These are phyloP conservation scores for Pygmarrhopalites habei DNA, from an alignment of 1,140 invertebrate genomes.

Conservation along the genomic window DNA sequence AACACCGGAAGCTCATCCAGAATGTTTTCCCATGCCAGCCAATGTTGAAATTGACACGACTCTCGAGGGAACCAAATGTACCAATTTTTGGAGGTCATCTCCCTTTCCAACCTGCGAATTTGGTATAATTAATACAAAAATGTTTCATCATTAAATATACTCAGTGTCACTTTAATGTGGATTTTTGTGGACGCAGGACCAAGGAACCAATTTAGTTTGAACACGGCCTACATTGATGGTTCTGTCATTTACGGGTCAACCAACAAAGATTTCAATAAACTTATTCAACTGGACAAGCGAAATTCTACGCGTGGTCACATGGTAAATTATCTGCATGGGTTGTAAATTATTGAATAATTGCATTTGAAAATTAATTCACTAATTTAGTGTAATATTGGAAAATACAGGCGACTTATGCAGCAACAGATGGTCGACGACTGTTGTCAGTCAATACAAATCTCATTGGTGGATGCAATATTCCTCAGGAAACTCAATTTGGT, in stretches of 20 bases:
- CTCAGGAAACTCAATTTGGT: conserved; percentile 51
- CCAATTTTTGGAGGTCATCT: neutral
- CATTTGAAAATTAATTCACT: too few relatives aligned
- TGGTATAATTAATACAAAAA: neutral
- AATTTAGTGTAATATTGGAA: too few relatives aligned
- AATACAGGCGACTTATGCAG: conserved; percentile 57
- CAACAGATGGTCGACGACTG: conserved; percentile 56
- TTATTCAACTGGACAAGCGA: too few relatives aligned
- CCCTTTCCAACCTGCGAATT: conserved; percentile 1
- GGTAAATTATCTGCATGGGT: too few relatives aligned
- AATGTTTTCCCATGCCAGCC: conserved; percentile 1
- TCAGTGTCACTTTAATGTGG: too few relatives aligned
- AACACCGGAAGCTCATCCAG: neutral
- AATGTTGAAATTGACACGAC: neutral
- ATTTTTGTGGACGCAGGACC: too few relatives aligned
- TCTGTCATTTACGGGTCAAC: conserved; percentile 89
- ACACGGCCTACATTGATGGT: conserved; percentile 83
- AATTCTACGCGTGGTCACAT: conserved; percentile 59
- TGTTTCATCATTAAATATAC: too few relatives aligned
- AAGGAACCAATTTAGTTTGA: conserved; percentile 39
- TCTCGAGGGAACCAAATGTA: conserved; percentile 6
- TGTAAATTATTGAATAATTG: too few relatives aligned
- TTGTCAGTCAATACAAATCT: conserved; percentile 63
- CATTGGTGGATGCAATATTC: conserved; percentile 66
- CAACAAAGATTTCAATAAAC: too few relatives aligned